phyloP scores from a whole-genome alignment of 1,140 invertebrate genomes.

The Spodoptera litura region DNA sequence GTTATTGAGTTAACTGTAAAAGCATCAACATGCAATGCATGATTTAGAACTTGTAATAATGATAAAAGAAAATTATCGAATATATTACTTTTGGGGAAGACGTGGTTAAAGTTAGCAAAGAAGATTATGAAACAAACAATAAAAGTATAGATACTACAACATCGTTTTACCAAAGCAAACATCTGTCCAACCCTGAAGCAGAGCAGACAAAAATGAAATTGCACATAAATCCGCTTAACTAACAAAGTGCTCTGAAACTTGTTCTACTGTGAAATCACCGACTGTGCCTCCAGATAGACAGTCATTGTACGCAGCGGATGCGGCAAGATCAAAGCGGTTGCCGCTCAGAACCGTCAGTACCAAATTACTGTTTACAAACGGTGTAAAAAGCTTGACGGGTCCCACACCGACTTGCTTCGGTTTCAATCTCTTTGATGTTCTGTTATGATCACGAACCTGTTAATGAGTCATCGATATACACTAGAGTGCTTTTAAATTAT shows the following conservation, averaged over 20 bases:
- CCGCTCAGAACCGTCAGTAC: conserved; percentile 49
- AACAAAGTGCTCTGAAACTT: conserved; percentile 39
- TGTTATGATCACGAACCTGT: conserved; percentile 47
- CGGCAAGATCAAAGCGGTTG: conserved; percentile 65
- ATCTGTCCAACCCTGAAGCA: conserved; percentile 5
- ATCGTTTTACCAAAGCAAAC: not conserved
- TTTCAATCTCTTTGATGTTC: conserved; percentile 52
- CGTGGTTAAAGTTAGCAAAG: too few species aligned
- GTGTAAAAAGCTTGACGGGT: conserved; percentile 63
- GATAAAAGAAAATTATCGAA: too few species aligned
- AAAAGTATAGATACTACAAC: not conserved
- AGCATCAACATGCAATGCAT: too few species aligned
- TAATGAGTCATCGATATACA: conserved; percentile 51
- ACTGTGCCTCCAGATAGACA: conserved; percentile 50
- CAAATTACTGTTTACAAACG: conserved; percentile 63
- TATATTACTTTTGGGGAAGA: too few species aligned
- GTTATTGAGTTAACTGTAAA: not conserved
- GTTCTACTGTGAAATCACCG: conserved; percentile 46
- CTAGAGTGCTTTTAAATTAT: conserved; percentile 46
- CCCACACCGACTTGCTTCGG: conserved; percentile 52
- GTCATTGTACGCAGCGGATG: conserved; percentile 62
- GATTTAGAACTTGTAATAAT: too few species aligned
- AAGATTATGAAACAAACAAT: too few species aligned
- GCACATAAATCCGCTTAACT: conserved; percentile 43
- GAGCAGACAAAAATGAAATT: conserved; percentile 23